These are phyloP conservation scores for Poeciliopsis presidionis DNA, from an alignment of 2,797 vertebrate genomes.

Conservation along the genomic window DNA sequence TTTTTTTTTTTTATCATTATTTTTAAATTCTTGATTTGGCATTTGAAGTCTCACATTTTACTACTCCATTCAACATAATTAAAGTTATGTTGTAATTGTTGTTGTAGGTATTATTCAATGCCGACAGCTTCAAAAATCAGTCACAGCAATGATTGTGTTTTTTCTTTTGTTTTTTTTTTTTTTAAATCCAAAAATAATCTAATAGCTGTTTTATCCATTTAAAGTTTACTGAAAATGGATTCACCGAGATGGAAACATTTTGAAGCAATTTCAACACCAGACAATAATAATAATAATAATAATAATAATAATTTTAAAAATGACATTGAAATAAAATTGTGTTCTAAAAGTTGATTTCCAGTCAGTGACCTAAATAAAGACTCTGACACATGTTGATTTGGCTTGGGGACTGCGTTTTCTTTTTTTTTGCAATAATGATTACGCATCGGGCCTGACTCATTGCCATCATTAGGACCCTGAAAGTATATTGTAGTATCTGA, in stretches of 20 bases:
- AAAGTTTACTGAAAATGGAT: neutral
- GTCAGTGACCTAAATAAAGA: neutral
- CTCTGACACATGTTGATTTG: neutral
- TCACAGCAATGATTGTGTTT: neutral
- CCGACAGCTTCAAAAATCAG: neutral
- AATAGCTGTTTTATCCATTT: neutral
- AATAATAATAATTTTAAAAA: too few relatives aligned
- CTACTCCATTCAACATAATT: neutral
- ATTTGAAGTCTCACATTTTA: neutral
- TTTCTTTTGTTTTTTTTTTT: neutral
- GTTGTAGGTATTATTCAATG: neutral
- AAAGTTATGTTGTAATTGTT: neutral
- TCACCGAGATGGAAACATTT: neutral
- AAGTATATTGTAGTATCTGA: neutral
- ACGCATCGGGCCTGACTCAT: neutral
- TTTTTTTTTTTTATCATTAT: neutral
- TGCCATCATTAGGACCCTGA: neutral
- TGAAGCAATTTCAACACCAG: neutral
- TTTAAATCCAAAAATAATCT: too few relatives aligned
- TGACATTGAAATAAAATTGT: neutral
- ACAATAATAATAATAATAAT: too few relatives aligned
- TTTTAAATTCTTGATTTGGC: neutral
- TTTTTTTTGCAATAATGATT: neutral
- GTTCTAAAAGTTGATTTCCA: neutral
- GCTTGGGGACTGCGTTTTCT: neutral